Conservation (phyloP, 2,113 vertebrate genomes). For the Pelvicachromis taeniatus region DNA sequence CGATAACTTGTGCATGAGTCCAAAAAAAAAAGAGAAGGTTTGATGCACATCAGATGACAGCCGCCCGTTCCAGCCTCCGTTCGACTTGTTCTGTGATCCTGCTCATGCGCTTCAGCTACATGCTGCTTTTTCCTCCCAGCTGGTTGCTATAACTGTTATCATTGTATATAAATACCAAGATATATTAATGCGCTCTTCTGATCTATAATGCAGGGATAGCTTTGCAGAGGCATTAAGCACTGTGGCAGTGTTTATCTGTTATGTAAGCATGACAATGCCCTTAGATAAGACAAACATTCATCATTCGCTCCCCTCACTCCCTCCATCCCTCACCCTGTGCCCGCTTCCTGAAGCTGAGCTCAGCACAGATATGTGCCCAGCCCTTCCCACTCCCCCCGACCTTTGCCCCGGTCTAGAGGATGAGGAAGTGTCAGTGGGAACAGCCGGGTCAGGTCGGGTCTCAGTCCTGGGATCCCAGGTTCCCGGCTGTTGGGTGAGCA, state of each 20-base stretch:
- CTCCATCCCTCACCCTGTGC: conserved; percentile 22
- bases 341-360: conserved; percentile 58
- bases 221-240: not conserved
- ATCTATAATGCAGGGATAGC: not conserved
- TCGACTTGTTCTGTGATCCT: not conserved
- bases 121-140: not conserved
- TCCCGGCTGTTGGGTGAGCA: conserved; percentile 28
- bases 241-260: conserved; percentile 24
- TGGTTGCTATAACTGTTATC: not conserved
- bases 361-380: conserved; percentile 38
- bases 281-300: conserved; percentile 33
- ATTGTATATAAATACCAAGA: conserved; percentile 21
- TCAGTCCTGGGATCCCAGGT: conserved; percentile 28
- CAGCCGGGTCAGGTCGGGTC: conserved; percentile 32
- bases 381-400: conserved; percentile 17
- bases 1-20: not conserved
- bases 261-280: conserved; percentile 36
- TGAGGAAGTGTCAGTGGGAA: conserved; percentile 67
- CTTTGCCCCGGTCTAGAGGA: conserved; percentile 50
- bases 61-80: not conserved
- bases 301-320: conserved; percentile 12
- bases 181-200: not conserved
- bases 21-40: not conserved
- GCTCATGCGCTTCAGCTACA: not conserved
- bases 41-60: conserved; percentile 12